Base-by-base conservation (phyloP, 2,888 invertebrate species). In the Danaus chrysippus region DNA sequence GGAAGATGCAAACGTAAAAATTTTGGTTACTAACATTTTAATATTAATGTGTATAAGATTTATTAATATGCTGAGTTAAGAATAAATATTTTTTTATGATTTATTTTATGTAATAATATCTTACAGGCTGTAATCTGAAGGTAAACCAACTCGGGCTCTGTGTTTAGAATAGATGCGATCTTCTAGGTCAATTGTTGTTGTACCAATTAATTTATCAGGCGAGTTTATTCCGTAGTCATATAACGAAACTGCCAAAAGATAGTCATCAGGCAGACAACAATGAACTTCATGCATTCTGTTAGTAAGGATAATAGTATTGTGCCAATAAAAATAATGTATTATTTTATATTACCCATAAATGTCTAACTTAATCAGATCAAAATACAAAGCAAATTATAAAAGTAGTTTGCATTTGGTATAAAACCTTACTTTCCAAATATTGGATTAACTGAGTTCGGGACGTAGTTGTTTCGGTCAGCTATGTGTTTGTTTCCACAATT, bases 181-280 rank as follows among this genome's bases (percentile, higher is more conserved):
- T 86, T 98, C 98, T 55, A 98, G 85, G 82, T 98, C 98, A 66
- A 98, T 94, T 65, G 87, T 91, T 0, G 97, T 98, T 72, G 93
- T 94, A 0, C 98, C 98, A 71, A 98, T 96, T 10, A 97, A 81
- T 75, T 96, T 96, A 76, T 97, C 96, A 2, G 91, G 80, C 1
- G 93, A 92, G 1, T 92, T 81, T 2, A 92, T 76, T 74, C 97
- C 96, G 81, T 93, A 94, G 79, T 97, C 96, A 81, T 93, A 95
- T 0, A 98, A 88, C 43, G 95, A 93, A 0, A 98, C 87, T 42
- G 92, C 93, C 59, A 98, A 79, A 59, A 93, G 86, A 65, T 96
- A 94, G 71, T 97, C 96, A 70, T 93, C 93, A 0, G 95, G 96
- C 71, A 96, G 93, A 0, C 86, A 91, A 1, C 94, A 94, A 59